These are phyloP conservation scores for Vandiemenella viatica DNA, from an alignment of 2,888 invertebrate species.

Conservation along the genomic window DNA sequence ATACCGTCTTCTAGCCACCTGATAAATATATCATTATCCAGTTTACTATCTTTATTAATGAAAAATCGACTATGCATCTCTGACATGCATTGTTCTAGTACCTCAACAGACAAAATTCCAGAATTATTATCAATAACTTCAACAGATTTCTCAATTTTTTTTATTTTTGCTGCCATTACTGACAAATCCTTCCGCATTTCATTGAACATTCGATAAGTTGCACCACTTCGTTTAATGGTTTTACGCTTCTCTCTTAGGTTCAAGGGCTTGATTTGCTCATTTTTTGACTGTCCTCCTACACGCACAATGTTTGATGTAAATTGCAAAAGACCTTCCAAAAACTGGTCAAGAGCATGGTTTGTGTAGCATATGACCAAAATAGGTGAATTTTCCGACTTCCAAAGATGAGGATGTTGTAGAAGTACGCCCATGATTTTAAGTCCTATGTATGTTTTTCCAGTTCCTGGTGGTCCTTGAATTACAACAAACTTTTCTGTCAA, in stretches of 20 bases:
- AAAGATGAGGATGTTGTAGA: slow-evolving; percentile 8
- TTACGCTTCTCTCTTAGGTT: slow-evolving; percentile 7
- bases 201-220: neutral
- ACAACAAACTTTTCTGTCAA: slow-evolving; percentile 56
- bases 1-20: slow-evolving; percentile 3
- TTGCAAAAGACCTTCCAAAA: slow-evolving; percentile 50
- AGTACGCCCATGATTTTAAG: slow-evolving; percentile 46
- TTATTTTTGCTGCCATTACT: slow-evolving; percentile 8
- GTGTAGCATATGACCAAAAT: slow-evolving; percentile 69
- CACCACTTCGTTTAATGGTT: neutral
- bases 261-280: slow-evolving; percentile 24
- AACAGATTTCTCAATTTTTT: slow-evolving; percentile 12
- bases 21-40: neutral
- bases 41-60: neutral
- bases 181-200: slow-evolving; percentile 3
- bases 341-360: slow-evolving; percentile 78
- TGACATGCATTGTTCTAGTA: neutral
- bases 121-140: slow-evolving; percentile 25
- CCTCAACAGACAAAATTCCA: slow-evolving; percentile 19
- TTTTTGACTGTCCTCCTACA: slow-evolving; percentile 53
- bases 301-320: slow-evolving; percentile 46
- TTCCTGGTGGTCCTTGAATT: slow-evolving; percentile 80
- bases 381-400: slow-evolving; percentile 36
- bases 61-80: no score
- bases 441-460: slow-evolving; percentile 72